Conservation (phyloP, 2,113 vertebrate species). For the Sinocyclocheilus anshuiensis region DNA sequence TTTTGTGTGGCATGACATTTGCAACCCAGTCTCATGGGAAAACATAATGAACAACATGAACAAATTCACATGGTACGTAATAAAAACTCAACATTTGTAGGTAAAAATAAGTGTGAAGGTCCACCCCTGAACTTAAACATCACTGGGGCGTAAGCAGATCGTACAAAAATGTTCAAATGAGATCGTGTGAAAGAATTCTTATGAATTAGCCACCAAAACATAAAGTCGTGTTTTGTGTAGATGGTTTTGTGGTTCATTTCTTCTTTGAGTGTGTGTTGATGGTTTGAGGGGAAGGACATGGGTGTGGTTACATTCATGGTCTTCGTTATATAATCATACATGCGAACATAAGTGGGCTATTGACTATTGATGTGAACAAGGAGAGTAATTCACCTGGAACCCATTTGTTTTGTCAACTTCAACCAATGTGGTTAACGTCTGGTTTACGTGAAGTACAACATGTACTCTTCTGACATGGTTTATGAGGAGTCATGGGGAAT, state of each 20-base stretch:
- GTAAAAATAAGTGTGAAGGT: background rate
- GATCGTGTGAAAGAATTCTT: background rate
- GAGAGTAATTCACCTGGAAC: slow-evolving; percentile 36
- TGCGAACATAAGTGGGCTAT: slow-evolving; percentile 68
- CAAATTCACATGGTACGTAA: background rate
- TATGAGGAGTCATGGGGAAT: too few relatives aligned
- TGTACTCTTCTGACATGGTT: background rate
- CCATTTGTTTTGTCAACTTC: background rate
- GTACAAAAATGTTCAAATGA: accelerated
- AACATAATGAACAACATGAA: background rate
- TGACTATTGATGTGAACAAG: slow-evolving; percentile 65
- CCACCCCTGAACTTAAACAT: background rate
- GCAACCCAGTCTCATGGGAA: background rate
- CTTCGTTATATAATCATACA: slow-evolving; percentile 65
- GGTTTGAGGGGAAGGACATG: background rate
- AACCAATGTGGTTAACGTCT: too few relatives aligned
- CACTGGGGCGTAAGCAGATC: background rate
- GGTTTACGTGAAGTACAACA: background rate
- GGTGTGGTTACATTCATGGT: slow-evolving; percentile 46
- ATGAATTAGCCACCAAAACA: too few relatives aligned
- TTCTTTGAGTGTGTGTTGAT: slow-evolving; percentile 24
- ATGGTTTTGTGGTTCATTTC: slow-evolving; percentile 41
- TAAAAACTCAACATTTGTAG: background rate
- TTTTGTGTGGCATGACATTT: slow-evolving; percentile 18
- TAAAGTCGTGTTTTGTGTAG: slow-evolving; percentile 18